Percentiles rank a stretch among this genome's conserved stretches.
phyloP scores from a whole-genome alignment of 2,113 vertebrate species.

The Peromyscus leucopus region DNA sequence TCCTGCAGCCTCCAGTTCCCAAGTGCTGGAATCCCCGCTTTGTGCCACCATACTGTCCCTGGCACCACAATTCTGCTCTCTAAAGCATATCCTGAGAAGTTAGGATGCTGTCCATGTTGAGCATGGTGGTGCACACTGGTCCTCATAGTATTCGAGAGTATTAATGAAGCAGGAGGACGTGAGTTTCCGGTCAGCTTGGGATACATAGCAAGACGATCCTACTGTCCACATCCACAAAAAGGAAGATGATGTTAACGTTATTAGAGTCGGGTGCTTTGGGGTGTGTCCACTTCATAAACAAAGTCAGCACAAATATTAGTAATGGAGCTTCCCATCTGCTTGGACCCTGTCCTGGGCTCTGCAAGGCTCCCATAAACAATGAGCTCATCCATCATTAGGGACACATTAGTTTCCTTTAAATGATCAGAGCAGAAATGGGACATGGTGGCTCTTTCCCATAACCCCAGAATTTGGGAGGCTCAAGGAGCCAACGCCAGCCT shows the following conservation, averaged over 20 bases:
- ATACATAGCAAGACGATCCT: not conserved
- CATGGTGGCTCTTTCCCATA: not conserved
- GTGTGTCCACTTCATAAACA: not conserved
- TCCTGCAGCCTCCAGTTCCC: not conserved
- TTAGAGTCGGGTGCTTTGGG: not conserved
- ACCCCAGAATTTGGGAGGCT: not conserved
- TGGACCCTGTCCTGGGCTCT: not conserved
- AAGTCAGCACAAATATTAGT: not conserved
- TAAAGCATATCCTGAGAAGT: not conserved
- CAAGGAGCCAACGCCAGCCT: not conserved
- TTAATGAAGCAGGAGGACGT: not conserved
- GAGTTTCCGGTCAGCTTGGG: not conserved
- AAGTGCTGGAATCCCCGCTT: not conserved
- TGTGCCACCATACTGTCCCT: too few species aligned
- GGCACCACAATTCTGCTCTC: not conserved
- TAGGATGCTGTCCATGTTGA: not conserved
- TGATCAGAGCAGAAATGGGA: not conserved
- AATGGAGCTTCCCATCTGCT: not conserved
- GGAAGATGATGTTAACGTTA: not conserved
- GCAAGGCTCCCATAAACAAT: not conserved
- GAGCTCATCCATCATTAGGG: not conserved
- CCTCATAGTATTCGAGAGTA: not conserved
- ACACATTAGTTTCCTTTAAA: not conserved
- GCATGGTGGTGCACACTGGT: not conserved
- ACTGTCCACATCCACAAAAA: not conserved